These are phyloP conservation scores for Brachionichthys hirsutus DNA, from an alignment of 2,113 vertebrate genomes.

Conservation along the genomic window DNA sequence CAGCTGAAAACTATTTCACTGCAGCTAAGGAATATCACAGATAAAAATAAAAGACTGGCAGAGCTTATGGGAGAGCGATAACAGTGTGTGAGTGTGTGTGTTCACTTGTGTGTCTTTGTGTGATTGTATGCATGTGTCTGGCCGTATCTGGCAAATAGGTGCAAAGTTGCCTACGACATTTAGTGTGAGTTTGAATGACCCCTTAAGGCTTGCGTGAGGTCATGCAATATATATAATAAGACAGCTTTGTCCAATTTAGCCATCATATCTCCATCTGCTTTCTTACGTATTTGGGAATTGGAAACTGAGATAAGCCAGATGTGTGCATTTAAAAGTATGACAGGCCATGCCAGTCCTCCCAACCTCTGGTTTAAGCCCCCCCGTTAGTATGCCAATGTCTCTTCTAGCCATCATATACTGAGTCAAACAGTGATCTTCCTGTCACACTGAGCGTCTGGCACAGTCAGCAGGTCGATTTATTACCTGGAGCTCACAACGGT, in stretches of 20 bases:
- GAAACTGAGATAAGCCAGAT: conserved; percentile 66
- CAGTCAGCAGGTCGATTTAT: too few relatives aligned
- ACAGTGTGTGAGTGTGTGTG: conserved; percentile 17
- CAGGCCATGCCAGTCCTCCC: conserved; percentile 4
- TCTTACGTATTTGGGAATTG: conserved; percentile 61
- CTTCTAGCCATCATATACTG: too few relatives aligned
- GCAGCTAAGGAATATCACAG: conserved; percentile 42
- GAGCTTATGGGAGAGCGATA: conserved; percentile 25
- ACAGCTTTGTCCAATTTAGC: conserved; percentile 70
- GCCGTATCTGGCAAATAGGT: conserved; percentile 25
- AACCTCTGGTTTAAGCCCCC: too few relatives aligned
- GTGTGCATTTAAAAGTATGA: conserved; percentile 67
- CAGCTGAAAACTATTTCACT: conserved; percentile 57
- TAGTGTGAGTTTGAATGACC: conserved; percentile 58
- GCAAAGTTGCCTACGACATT: conserved; percentile 54
- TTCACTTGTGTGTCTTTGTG: conserved; percentile 34
- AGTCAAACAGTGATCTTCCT: too few relatives aligned
- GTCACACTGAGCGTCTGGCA: too few relatives aligned
- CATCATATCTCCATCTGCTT: conserved; percentile 71
- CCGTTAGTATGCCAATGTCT: too few relatives aligned
- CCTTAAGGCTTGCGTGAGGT: conserved; percentile 65
- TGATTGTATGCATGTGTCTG: conserved; percentile 27
- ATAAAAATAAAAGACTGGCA: conserved; percentile 46
- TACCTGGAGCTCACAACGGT: too few relatives aligned
- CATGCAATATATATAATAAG: conserved; percentile 59